phyloP scores from a whole-genome alignment of 2,888 invertebrate genomes.

The Drosophila maculinotata region DNA sequence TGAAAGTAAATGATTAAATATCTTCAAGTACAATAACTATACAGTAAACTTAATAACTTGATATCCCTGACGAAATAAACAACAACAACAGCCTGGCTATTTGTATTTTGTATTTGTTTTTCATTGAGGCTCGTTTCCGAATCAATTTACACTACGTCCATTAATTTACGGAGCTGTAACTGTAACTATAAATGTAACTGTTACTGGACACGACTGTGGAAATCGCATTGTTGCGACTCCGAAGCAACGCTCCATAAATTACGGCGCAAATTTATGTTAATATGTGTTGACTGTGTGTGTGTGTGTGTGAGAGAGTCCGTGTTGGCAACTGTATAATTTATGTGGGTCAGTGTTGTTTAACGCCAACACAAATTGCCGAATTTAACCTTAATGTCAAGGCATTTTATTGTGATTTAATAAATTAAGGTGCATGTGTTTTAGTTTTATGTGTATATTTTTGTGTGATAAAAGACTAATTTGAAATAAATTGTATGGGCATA shows the following conservation, averaged over 20 bases:
- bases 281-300: constrained; percentile 19
- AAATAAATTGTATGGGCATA: neutral
- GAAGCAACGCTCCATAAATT: constrained; percentile 52
- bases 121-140: constrained; percentile 18
- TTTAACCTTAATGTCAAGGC: constrained; percentile 14
- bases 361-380: constrained; percentile 29
- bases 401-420: constrained; percentile 22
- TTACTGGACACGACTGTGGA: constrained; percentile 5
- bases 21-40: constrained; percentile 3
- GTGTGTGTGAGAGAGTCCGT: constrained; percentile 2
- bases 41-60: constrained; percentile 20
- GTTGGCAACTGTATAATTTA: constrained; percentile 35
- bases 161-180: constrained; percentile 29
- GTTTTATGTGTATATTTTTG: neutral
- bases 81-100: constrained; percentile 6
- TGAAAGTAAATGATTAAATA: constrained; percentile 39
- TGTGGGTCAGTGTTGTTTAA: constrained; percentile 42
- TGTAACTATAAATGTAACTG: constrained; percentile 5
- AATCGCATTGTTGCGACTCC: constrained; percentile 32
- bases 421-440: neutral
- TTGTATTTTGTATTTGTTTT: constrained; percentile 19
- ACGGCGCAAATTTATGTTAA: constrained; percentile 60
- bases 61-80: constrained; percentile 20
- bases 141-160: constrained; percentile 23
- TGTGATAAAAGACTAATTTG: neutral